phyloP scores from a whole-genome alignment of 2,888 invertebrate genomes.

The Papilio elwesi region DNA sequence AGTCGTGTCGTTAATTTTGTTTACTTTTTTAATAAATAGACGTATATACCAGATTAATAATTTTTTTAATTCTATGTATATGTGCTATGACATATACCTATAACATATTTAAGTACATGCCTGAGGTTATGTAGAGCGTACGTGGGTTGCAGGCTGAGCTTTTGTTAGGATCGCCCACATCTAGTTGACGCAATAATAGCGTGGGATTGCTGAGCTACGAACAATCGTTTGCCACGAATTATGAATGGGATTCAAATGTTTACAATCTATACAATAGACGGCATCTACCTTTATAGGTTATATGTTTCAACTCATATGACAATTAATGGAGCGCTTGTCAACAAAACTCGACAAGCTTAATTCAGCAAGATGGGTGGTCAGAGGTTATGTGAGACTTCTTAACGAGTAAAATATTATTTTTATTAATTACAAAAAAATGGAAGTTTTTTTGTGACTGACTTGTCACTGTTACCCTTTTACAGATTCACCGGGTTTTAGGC shows the following conservation, averaged over 20 bases:
- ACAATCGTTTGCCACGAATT: constrained; percentile 52
- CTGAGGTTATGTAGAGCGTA: constrained; percentile 65
- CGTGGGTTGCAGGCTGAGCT: constrained; percentile 66
- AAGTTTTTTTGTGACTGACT: too few relatives aligned
- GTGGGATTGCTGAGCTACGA: constrained; percentile 60
- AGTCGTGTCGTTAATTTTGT: too few relatives aligned
- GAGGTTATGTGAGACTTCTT: too few relatives aligned
- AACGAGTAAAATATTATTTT: too few relatives aligned
- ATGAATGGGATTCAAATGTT: constrained; percentile 40
- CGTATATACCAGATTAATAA: too few relatives aligned
- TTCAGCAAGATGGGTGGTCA: too few relatives aligned
- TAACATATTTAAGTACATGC: constrained; percentile 40
- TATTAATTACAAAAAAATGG: too few relatives aligned
- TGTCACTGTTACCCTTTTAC: too few relatives aligned
- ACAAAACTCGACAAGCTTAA: too few relatives aligned
- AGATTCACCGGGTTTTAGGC: too few relatives aligned
- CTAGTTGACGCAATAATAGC: constrained; percentile 53
- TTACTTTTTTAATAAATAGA: too few relatives aligned
- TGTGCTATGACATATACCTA: neutral
- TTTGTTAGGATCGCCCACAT: constrained; percentile 65
- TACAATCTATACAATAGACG: constrained; percentile 1
- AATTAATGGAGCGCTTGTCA: too few relatives aligned
- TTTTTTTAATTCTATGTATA: neutral
- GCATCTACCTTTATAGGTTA: neutral
- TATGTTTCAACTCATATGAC: neutral